Evolutionary conservation across 2,113 vertebrate species (phyloP), one percentile per base, ranked within the genome.

Genomic region (Bungarus multicinctus): DNA sequence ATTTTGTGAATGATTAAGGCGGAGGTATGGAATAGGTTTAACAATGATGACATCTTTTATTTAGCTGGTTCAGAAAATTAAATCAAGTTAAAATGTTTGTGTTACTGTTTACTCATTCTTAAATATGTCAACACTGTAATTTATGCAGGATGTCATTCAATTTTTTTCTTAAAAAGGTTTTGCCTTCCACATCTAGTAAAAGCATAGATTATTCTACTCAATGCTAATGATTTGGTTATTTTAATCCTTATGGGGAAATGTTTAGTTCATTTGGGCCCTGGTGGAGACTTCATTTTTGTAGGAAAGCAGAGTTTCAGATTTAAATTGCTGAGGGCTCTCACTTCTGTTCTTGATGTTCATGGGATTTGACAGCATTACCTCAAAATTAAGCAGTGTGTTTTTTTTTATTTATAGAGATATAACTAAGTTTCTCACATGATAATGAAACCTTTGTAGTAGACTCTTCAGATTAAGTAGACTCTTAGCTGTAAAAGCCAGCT

Each of bases 1-100:
- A 14, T 25, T 89, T 89, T 27, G 74, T 92, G 20, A 0, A 0
- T 2, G 22, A 43, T 91, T n/a, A 0, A 0, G 2, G 64, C 30
- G 60, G 89, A 92, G 43, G 47, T 91, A 85, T 93, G 95, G 91
- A 88, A 95, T 43, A 47, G 81, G 81, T 89, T 93, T 88, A 50
- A 22, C 34, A 91, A n/a, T 88, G 20, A 52, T 34, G 88, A 92
- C 22, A 2, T 85, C 92, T 94, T 92, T 94, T 43, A 53, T 86
- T 90, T 52, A 18, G 1, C 34, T 88, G 53, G 45, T 45, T 89
- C 74, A 39, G 43, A 85, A 90, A 64, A 90, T 93, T 93, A 87
- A 93, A 93, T n/a, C 23, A 27, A 85, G 30, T 16, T 89, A 87
- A 90, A 30, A 89, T 60, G 12, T 81, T 8, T 23, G 16, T 89